phyloP scores from a whole-genome alignment of 2,888 invertebrate species.

The Anthophora plumipes region DNA sequence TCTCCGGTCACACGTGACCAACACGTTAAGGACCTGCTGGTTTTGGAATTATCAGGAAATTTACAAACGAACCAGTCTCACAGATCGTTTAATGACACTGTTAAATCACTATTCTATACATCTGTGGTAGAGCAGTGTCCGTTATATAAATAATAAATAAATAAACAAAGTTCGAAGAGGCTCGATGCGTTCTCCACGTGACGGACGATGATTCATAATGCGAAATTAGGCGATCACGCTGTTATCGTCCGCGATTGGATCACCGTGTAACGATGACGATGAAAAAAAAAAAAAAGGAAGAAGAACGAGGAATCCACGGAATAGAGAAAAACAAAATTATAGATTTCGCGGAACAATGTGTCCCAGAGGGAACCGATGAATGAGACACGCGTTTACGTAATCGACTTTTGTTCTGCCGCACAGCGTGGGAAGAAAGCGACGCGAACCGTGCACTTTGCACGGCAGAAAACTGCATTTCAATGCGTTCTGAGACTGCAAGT shows the following conservation, averaged over 20 bases:
- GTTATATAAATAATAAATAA: too few relatives aligned
- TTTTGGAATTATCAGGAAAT: too few relatives aligned
- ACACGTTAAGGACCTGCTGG: too few relatives aligned
- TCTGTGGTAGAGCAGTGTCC: too few relatives aligned
- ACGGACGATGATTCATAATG: not conserved
- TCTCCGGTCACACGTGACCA: too few relatives aligned
- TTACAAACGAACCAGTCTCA: too few relatives aligned
- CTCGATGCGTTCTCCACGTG: too few relatives aligned
- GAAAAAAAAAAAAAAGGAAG: conserved; percentile 26
- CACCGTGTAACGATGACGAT: conserved; percentile 29
- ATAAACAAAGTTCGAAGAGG: too few relatives aligned
- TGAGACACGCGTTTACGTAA: conserved; percentile 53
- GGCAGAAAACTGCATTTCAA: conserved; percentile 43
- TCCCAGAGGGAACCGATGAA: conserved; percentile 42
- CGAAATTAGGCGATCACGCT: not conserved
- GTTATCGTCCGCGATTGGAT: conserved; percentile 13
- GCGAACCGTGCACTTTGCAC: conserved; percentile 46
- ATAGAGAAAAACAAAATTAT: conserved; percentile 53
- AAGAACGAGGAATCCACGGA: not conserved
- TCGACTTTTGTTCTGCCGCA: conserved; percentile 49
- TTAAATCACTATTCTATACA: too few relatives aligned
- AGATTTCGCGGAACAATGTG: conserved; percentile 58
- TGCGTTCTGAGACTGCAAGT: conserved; percentile 43
- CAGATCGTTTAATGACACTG: too few relatives aligned
- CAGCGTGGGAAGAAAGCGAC: conserved; percentile 56